These are phyloP conservation scores for Brachypalpus laphriformis DNA, from an alignment of 2,888 invertebrate genomes.

Conservation along the genomic window DNA sequence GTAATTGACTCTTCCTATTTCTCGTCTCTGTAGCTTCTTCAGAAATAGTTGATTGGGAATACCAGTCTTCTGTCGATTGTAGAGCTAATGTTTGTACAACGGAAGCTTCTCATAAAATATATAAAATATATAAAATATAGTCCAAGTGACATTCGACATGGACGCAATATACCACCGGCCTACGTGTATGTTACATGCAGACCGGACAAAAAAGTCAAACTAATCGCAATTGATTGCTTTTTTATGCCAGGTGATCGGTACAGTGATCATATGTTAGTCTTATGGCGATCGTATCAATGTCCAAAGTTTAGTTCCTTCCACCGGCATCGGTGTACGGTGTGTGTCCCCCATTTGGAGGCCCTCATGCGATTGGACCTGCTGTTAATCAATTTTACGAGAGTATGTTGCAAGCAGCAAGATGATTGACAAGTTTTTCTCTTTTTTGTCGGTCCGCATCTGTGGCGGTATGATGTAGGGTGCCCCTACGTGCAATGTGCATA, in stretches of 20 bases:
- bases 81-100: no score
- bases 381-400: slow-evolving; percentile 47
- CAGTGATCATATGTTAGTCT: slow-evolving; percentile 47
- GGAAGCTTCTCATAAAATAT: no score
- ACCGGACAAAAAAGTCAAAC: slow-evolving; percentile 26
- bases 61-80: no score
- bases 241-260: slow-evolving; percentile 71
- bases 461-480: slow-evolving; percentile 21
- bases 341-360: slow-evolving; percentile 25
- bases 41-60: no score
- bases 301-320: slow-evolving; percentile 39
- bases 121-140: no score
- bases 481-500: slow-evolving; percentile 64
- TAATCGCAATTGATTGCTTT: slow-evolving; percentile 73
- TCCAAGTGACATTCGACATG: slow-evolving; percentile 65
- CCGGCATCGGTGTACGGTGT: neutral
- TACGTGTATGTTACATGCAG: slow-evolving; percentile 24
- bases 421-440: slow-evolving; percentile 59
- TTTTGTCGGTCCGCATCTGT: slow-evolving; percentile 14
- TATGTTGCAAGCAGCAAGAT: slow-evolving; percentile 63
- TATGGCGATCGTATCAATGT: slow-evolving; percentile 54
- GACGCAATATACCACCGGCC: slow-evolving; percentile 41
- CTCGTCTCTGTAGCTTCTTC: no score
- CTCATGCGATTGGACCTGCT: slow-evolving; percentile 69
- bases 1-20: no score